A percentile compares a stretch with the other conserved stretches of the same genome.
phyloP scores from a whole-genome alignment of 2,797 vertebrate genomes.

The Notamacropus eugenii region DNA sequence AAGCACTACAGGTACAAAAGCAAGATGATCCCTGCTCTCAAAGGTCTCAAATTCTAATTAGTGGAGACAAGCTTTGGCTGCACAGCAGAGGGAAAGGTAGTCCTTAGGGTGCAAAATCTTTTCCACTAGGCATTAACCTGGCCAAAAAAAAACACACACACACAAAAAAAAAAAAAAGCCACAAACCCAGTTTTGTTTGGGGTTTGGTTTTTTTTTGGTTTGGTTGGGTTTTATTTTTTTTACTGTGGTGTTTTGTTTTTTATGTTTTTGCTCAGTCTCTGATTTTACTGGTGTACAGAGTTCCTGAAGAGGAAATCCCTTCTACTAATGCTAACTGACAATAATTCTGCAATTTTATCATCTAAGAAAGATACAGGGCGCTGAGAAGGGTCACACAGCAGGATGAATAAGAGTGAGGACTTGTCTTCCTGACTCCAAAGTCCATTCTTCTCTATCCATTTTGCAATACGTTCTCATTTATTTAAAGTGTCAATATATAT shows the following conservation, averaged over 20 bases:
- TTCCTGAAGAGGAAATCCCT: slow-evolving; percentile 9
- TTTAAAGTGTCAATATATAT: slow-evolving; percentile 13
- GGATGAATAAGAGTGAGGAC: background rate
- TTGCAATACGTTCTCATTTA: background rate
- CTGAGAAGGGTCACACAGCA: background rate
- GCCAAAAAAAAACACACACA: background rate
- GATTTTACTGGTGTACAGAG: background rate
- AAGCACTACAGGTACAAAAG: background rate
- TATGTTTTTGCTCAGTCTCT: background rate
- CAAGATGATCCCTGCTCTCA: background rate
- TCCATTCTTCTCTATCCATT: background rate
- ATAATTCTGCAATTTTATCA: slow-evolving; percentile 1
- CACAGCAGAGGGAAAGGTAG: background rate
- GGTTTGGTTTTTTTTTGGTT: background rate
- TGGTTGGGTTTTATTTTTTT: background rate
- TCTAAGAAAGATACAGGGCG: background rate
- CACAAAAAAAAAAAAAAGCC: no score
- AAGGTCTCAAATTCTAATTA: background rate
- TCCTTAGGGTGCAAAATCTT: background rate
- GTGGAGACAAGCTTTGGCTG: background rate
- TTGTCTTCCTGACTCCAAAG: background rate
- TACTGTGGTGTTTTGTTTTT: no score
- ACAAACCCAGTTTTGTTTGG: background rate
- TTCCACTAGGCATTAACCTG: background rate
- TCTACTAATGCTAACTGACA: background rate